Base-by-base conservation (phyloP, 2,888 invertebrate species). In the Machimus rusticus region DNA sequence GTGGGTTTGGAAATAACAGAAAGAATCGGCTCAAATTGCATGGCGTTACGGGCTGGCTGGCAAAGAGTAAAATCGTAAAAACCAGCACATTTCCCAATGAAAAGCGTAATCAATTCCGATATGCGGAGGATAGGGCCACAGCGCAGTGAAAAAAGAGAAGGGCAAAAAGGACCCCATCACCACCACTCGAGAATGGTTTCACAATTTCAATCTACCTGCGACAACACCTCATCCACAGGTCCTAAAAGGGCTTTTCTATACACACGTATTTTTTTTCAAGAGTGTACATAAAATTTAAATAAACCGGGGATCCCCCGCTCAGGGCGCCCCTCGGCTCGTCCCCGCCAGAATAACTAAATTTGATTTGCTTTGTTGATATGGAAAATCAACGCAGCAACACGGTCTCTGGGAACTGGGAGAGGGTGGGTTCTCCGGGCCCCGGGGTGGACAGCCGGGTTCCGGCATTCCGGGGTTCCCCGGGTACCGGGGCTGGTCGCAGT, bases 351-450 rank as follows among this genome's bases (percentile, higher is more conserved):
- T 84, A 66, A 84, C 82, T 84, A 84, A 84, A 84, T 84, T 84
- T 84, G 82, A 84, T 84, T 84, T 84, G 82, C 66, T 84, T 84
- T 66, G 82, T 84, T 84, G 82, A 84, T 84, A 84, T 84, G 82
- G 82, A 79, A 79, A 79, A 79, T 79, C 79, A 79, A 79, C 79
- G 79, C 79, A 79, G 79, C 51, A 79, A 79, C 79, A 39, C 51
- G 31, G 51, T 46, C 46, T 16, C 16, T 14, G 28, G 79, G 28
- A 31, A 5, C 14, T 6, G 14, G 51, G 31, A 4, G n/a, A 14
- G 28, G 66, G 9, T 66, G n/a, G n/a, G n/a, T n/a, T 8, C 37
- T 39, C 37, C 8, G 37, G 57, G 9, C 8, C 23, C 19, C 23
- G 57, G 57, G 57, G 51, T 51, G 51, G 51, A n/a, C 51, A 51